Percentiles rank a stretch among this genome's conserved stretches.
Evolutionary conservation across 1,140 invertebrate species (phyloP).

Genomic region (Sipha flava): DNA sequence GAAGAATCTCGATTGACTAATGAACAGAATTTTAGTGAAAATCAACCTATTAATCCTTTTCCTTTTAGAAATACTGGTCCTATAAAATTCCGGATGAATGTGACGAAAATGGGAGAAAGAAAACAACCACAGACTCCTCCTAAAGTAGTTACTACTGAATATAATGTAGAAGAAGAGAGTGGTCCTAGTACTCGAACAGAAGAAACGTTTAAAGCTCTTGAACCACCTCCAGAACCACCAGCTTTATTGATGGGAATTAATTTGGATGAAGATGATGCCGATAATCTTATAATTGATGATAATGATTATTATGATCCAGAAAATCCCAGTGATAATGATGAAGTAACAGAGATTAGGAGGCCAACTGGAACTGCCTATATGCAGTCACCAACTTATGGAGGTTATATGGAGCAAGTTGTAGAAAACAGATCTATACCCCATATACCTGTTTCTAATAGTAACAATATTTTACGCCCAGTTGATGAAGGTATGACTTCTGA

Average conservation of each 20-base stretch:
- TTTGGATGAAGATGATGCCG: slow-evolving; percentile 42
- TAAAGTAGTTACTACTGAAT: neutral
- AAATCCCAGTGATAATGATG: slow-evolving; percentile 51
- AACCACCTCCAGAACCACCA: slow-evolving; percentile 51
- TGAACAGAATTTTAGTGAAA: slow-evolving; percentile 14
- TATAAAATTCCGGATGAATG: slow-evolving; percentile 29
- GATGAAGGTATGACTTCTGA: slow-evolving; percentile 38
- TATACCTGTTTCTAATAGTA: neutral
- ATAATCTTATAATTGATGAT: slow-evolving; percentile 52
- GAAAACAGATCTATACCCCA: slow-evolving; percentile 31
- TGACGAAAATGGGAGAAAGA: neutral
- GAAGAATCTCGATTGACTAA: slow-evolving; percentile 20
- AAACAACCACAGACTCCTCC: neutral
- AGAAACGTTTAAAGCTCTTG: slow-evolving; percentile 36
- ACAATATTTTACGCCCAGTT: slow-evolving; percentile 41
- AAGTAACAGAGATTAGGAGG: slow-evolving; percentile 43
- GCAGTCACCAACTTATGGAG: slow-evolving; percentile 32
- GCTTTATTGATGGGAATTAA: slow-evolving; percentile 46
- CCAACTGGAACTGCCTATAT: slow-evolving; percentile 33
- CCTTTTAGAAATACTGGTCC: slow-evolving; percentile 23
- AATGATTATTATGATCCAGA: slow-evolving; percentile 57
- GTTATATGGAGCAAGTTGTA: slow-evolving; percentile 40
- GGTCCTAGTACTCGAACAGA: slow-evolving; percentile 41
- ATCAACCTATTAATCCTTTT: slow-evolving; percentile 18
- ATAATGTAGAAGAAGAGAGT: slow-evolving; percentile 39